A percentile compares a stretch with the other conserved stretches of the same genome.
Conservation (phyloP, 1,140 invertebrate species). For the Drosophila bocqueti region DNA sequence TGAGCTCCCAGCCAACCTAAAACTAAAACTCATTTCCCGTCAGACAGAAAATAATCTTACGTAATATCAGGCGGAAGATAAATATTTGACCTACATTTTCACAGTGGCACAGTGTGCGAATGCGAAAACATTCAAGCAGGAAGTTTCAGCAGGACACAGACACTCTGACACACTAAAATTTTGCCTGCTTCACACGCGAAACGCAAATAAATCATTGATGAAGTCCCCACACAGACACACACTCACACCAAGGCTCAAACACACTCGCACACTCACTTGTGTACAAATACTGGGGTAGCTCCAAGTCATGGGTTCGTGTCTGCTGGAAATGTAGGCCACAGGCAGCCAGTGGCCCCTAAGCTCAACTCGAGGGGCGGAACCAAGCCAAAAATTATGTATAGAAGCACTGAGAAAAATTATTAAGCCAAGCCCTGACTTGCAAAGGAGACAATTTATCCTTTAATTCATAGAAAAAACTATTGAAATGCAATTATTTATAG, state of each 20-base stretch:
- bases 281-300: constrained; percentile 20
- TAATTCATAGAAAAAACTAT: not conserved
- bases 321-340: constrained; percentile 47
- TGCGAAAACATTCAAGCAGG: constrained; percentile 68
- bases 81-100: constrained; percentile 76
- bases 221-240: constrained; percentile 32
- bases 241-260: constrained; percentile 1
- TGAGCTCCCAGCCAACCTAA: constrained; percentile 3
- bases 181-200: constrained; percentile 67
- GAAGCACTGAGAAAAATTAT: constrained; percentile 4
- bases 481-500: not conserved
- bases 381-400: constrained; percentile 23
- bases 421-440: not conserved
- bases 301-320: constrained; percentile 46
- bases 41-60: constrained; percentile 52
- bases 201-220: constrained; percentile 81
- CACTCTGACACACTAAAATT: constrained; percentile 40
- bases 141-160: constrained; percentile 70
- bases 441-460: not conserved
- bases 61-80: constrained; percentile 56
- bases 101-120: constrained; percentile 3
- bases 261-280: not conserved
- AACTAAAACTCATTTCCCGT: constrained; percentile 30
- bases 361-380: constrained; percentile 34
- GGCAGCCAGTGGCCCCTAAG: constrained; percentile 46